Evolutionary conservation across 2,888 invertebrate species (phyloP).

Genomic region (Portevinia maculata): DNA sequence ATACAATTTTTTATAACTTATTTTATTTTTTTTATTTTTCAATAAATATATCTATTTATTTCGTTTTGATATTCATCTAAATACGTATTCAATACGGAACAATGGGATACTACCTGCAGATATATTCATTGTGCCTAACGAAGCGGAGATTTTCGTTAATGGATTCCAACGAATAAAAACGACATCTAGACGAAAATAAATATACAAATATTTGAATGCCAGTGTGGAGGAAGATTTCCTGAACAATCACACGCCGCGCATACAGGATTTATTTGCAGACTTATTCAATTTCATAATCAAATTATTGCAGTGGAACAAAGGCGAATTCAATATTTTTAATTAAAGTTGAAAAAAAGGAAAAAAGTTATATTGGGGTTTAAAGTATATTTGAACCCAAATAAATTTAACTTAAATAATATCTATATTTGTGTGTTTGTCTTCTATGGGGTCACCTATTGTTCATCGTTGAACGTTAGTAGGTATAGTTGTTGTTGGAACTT

Average conservation of each 20-base stretch:
- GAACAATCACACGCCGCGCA: slow-evolving; percentile 26
- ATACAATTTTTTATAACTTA: slow-evolving; percentile 46
- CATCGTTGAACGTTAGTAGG: too few relatives aligned
- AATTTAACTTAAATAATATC: too few relatives aligned
- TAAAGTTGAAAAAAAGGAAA: background rate
- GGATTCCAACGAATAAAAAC: slow-evolving; percentile 58
- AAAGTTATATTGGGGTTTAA: too few relatives aligned
- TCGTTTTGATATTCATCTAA: slow-evolving; percentile 48
- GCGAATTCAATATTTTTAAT: background rate
- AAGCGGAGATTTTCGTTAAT: slow-evolving; percentile 69
- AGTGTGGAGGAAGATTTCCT: slow-evolving; percentile 37
- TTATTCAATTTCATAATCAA: slow-evolving; percentile 45
- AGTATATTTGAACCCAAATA: too few relatives aligned
- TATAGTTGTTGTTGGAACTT: too few relatives aligned
- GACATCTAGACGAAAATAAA: slow-evolving; percentile 55
- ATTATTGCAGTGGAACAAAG: slow-evolving; percentile 27
- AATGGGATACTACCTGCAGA: slow-evolving; percentile 30
- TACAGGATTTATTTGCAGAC: slow-evolving; percentile 25
- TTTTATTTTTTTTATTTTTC: slow-evolving; percentile 27
- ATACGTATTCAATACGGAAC: slow-evolving; percentile 42
- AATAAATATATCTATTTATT: slow-evolving; percentile 38
- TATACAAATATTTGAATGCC: slow-evolving; percentile 20
- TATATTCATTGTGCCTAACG: slow-evolving; percentile 71
- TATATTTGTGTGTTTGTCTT: too few relatives aligned
- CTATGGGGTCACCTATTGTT: too few relatives aligned